phyloP scores from a whole-genome alignment of 2,888 invertebrate species.

The Drosophila anceps region DNA sequence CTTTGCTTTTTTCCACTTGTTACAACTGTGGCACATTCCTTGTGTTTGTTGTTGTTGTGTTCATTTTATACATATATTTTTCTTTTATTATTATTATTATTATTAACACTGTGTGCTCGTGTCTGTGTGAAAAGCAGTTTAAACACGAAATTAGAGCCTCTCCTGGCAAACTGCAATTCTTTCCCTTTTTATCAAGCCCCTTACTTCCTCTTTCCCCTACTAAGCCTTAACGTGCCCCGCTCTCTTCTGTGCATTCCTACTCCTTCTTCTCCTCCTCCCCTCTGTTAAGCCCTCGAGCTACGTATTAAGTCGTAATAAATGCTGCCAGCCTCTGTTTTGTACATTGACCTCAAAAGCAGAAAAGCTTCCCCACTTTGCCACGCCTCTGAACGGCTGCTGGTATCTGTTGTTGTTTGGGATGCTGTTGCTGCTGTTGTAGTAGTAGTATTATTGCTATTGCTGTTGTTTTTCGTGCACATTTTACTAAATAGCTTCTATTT shows the following conservation, averaged over 20 bases:
- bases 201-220: neutral
- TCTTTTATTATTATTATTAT: slow-evolving; percentile 35
- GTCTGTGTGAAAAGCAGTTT: slow-evolving; percentile 71
- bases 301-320: slow-evolving; percentile 79
- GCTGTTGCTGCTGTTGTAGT: slow-evolving; percentile 38
- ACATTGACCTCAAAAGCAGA: slow-evolving; percentile 72
- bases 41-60: slow-evolving; percentile 11
- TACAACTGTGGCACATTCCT: slow-evolving; percentile 58
- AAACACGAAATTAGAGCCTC: slow-evolving; percentile 77
- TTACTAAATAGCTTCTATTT: slow-evolving; percentile 78
- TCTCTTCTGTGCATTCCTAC: neutral
- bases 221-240: neutral
- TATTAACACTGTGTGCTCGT: slow-evolving; percentile 14
- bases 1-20: slow-evolving; percentile 60
- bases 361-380: slow-evolving; percentile 31
- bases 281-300: slow-evolving; percentile 43
- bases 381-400: slow-evolving; percentile 39
- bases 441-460: slow-evolving; percentile 23
- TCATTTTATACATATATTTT: slow-evolving; percentile 14
- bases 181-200: neutral
- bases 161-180: slow-evolving; percentile 37
- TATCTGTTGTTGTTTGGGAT: slow-evolving; percentile 40
- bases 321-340: slow-evolving; percentile 70
- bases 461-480: slow-evolving; percentile 70
- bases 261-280: neutral